phyloP scores from a whole-genome alignment of 2,113 vertebrate genomes.

The Hippocampus guttulatus region DNA sequence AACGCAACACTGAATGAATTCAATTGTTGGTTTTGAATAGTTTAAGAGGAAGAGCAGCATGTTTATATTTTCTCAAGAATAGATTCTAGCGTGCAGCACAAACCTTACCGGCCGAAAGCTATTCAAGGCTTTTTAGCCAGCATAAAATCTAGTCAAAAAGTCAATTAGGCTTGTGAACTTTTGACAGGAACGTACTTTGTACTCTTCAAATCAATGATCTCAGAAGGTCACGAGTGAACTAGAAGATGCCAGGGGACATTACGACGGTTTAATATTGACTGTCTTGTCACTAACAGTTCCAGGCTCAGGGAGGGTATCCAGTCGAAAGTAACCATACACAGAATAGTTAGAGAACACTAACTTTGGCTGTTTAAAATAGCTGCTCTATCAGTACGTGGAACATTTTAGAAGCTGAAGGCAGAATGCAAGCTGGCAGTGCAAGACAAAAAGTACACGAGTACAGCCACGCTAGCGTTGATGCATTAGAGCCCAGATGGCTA shows the following conservation, averaged over 20 bases:
- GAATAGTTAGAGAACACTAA: not conserved
- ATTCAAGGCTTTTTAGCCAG: not conserved
- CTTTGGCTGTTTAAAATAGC: not conserved
- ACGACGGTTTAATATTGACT: constrained; percentile 13
- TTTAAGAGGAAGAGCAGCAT: not conserved
- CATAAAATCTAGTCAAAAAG: not conserved
- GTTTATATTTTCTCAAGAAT: not conserved
- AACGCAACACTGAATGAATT: not conserved
- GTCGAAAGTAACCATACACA: not conserved
- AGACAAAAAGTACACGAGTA: constrained; percentile 6
- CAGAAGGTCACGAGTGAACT: constrained; percentile 20
- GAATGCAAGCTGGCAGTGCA: constrained; percentile 1
- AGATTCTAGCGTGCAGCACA: not conserved
- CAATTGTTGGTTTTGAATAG: not conserved
- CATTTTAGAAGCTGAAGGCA: constrained; percentile 3
- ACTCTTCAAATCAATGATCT: not conserved
- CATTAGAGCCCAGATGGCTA: constrained; percentile 39
- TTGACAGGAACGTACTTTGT: no score
- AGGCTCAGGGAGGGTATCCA: not conserved
- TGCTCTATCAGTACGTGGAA: not conserved
- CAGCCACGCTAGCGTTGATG: constrained; percentile 23
- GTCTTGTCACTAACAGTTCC: not conserved
- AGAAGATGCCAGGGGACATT: constrained; percentile 16
- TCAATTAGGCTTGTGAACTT: not conserved
- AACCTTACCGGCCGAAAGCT: not conserved